Percentiles rank a stretch among this genome's conserved stretches.
Evolutionary conservation across 2,888 invertebrate species (phyloP).

Genomic region (Heterodera filipjevi): DNA sequence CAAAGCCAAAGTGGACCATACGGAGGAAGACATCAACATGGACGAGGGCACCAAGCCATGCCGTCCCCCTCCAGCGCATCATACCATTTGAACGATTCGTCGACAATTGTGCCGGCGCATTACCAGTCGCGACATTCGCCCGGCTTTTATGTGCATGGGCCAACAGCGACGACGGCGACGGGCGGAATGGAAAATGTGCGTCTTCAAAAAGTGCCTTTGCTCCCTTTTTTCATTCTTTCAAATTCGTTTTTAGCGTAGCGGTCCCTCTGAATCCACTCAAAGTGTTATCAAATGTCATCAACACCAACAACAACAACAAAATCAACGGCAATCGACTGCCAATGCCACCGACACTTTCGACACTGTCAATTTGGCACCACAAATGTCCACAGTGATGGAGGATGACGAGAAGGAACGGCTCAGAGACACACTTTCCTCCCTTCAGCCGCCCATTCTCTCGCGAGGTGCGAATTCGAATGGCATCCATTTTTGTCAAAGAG

Average conservation of each 20-base stretch:
- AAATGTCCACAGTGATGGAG: constrained; percentile 36
- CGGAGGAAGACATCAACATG: not conserved
- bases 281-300: not conserved
- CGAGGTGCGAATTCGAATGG: constrained; percentile 20
- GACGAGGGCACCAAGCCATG: not conserved
- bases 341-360: not conserved
- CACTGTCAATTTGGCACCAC: not conserved
- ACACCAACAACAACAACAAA: not conserved
- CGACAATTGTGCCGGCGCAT: not conserved
- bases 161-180: not conserved
- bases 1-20: not conserved
- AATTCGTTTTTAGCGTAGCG: not conserved
- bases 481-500: too few species aligned
- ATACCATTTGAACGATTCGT: constrained; percentile 6
- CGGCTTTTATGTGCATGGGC: not conserved
- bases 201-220: not conserved
- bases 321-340: not conserved
- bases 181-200: not conserved
- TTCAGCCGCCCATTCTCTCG: constrained; percentile 47
- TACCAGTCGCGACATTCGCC: not conserved
- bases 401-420: constrained; percentile 45
- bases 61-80: not conserved
- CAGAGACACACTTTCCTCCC: constrained; percentile 49
- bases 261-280: not conserved
- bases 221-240: not conserved